Conservation (phyloP, 2,888 invertebrate species). For the Tachina fera region DNA sequence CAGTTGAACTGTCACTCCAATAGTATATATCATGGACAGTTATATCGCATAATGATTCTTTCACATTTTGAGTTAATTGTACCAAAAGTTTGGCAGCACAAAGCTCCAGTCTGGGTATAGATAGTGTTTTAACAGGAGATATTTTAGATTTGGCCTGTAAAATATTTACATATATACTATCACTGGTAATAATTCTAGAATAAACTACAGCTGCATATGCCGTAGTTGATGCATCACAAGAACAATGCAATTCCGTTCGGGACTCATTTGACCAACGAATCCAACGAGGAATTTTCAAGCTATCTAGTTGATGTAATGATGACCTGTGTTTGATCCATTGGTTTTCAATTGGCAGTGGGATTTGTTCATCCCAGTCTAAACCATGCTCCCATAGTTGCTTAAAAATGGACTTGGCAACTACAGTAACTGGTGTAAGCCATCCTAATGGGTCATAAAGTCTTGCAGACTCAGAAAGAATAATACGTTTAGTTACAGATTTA, state of each 20-base stretch:
- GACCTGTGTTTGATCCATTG: no score
- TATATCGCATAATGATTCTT: neutral
- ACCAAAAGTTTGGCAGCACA: constrained; percentile 46
- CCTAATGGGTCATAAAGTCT: constrained; percentile 27
- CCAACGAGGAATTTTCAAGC: no score
- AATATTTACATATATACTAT: no score
- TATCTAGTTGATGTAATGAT: no score
- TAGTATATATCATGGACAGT: constrained; percentile 10
- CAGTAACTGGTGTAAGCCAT: constrained; percentile 15
- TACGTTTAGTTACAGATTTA: no score
- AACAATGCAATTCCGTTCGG: no score
- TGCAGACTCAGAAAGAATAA: constrained; percentile 2
- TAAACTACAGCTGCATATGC: no score
- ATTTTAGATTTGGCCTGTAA: no score
- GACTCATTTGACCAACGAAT: no score
- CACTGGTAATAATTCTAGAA: no score
- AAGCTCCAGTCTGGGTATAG: constrained; percentile 42
- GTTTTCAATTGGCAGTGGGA: no score
- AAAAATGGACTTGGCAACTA: constrained; percentile 41
- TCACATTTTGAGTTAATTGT: constrained; percentile 1
- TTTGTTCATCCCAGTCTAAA: constrained; percentile 1
- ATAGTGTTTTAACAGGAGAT: constrained; percentile 21
- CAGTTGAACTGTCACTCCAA: constrained; percentile 55
- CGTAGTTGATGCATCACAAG: no score
- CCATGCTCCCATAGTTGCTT: constrained; percentile 44